Evolutionary conservation across 2,888 invertebrate species (phyloP), one percentile per base, ranked within the genome.

Genomic region (Nomada flava): DNA sequence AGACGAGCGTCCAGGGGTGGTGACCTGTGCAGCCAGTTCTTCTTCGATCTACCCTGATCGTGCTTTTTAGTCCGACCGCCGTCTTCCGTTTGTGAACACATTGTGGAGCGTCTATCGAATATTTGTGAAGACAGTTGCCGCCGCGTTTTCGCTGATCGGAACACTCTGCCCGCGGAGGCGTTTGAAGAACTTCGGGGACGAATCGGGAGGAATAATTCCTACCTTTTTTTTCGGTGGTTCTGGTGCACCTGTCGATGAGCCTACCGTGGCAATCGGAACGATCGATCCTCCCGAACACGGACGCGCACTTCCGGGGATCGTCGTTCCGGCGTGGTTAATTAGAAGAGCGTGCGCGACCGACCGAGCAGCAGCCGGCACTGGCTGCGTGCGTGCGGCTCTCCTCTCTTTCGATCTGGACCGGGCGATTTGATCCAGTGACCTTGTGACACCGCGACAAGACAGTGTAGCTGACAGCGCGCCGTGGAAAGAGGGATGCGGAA

Each of bases 1-100:
- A 76, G 76, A 67, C 82, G 60, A 74, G 63, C 73, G 73, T 77
- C 74, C 88, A 89, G 86, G 89, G 89, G 85, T 89, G 88, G 86
- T 89, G 88, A 88, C 88, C 90, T 84, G 47, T 47, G 88, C 84
- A 85, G 71, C 55, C 69, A 55, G 67, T 50, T 68, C 59, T 64
- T 42, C 59, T 15, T 15, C 20, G 62, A 26, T 20, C 55, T 57
- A 29, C 23, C 57, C 57, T 13, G 23, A 20, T 57, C 57, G 57
- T 26, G 57, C 20, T 13, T 57, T 20, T 57, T 26, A 26, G 29
- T 29, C 23, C 26, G 47, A 20, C 15, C 42, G 26, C 9, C 60
- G 20, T 36, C 60, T 36, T 7, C 36, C 36, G 36, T 36, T 36
- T 36, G 36, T 36, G 36, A 36, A 36, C 36, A 36, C 36, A 36